A percentile compares a stretch with the other conserved stretches of the same genome.
These are phyloP conservation scores for Bombyx mori DNA, from an alignment of 1,140 invertebrate species.

Conservation along the genomic window DNA sequence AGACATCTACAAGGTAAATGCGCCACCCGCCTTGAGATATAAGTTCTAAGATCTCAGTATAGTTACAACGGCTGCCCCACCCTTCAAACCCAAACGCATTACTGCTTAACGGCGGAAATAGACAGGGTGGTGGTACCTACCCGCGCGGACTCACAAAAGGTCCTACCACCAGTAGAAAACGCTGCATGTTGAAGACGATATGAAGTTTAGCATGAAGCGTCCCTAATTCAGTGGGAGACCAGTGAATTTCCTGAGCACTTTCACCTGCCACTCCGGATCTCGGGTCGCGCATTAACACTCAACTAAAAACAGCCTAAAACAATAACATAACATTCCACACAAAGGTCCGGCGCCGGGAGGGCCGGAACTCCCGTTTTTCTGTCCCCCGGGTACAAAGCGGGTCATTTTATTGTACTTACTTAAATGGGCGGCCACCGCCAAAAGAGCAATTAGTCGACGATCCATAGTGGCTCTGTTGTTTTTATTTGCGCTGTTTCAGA, in stretches of 20 bases:
- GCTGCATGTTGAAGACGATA: too few species aligned
- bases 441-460: constrained; percentile 28
- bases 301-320: constrained; percentile 7
- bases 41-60: too few species aligned
- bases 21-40: too few species aligned
- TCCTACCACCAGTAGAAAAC: too few species aligned
- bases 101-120: too few species aligned
- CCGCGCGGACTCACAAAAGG: too few species aligned
- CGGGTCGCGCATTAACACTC: not conserved
- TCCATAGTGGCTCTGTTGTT: constrained; percentile 29
- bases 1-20: too few species aligned
- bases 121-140: too few species aligned
- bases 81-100: too few species aligned
- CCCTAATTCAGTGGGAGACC: too few species aligned
- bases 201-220: too few species aligned
- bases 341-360: constrained; percentile 2
- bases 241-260: constrained; percentile 1
- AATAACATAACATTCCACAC: constrained; percentile 7
- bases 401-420: constrained; percentile 38
- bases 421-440: constrained; percentile 40
- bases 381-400: not conserved
- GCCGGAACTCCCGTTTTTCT: constrained; percentile 5
- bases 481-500: constrained; percentile 4
- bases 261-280: not conserved
- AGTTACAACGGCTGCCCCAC: too few species aligned